Base-by-base conservation (phyloP, 2,113 vertebrate genomes). In the Phalacrocorax aristotelis region DNA sequence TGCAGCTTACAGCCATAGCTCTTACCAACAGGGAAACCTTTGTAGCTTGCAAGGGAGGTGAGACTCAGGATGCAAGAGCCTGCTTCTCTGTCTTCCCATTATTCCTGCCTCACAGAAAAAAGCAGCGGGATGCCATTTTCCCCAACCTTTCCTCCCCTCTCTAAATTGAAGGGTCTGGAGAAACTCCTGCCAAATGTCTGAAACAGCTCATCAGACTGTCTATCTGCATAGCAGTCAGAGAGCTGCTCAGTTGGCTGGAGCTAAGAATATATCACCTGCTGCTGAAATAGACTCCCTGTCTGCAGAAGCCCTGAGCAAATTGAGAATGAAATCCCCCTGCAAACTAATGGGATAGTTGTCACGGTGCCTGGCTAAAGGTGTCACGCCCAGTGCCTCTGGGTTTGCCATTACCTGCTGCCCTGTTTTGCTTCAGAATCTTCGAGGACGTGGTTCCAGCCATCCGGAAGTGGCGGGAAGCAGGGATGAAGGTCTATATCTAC, bases 401-500 rank as follows among this genome's bases (percentile, higher is more conserved):
- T 91, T 91, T 90, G 46, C 77, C 25, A 61, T 95, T 69, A 90
- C 48, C 44, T 62, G 22, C 17, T 93, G 23, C 49, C 72, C 18
- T 62, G n/a, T 85, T 97, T 93, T 48, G 7, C 42, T 96, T 6
- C 96, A 99, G 99, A 94, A 89, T 99, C 62, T 99, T 99, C 32
- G 98, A 98, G 90, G 99, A 99, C 0, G 99, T 99, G 18, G 98
- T 98, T 75, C 99, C 99, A 44, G 99, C 99, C 46, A 98, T 99
- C 89, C 98, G 96, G 88, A 98, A 98, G 64, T 99, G 99, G 99
- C 98, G 98, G 91, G 98, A 96, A 90, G 98, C 98, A 2, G 99
- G 99, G 42, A 97, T 99, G 78, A 99, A 99, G 94, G 97, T 99
- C 44, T 99, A 99, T 80, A 98, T 99, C 93, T 99, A 99, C 98